A percentile compares a stretch with the other conserved stretches of the same genome.
Evolutionary conservation across 2,113 vertebrate genomes (phyloP).

Genomic region (Oenanthe melanoleuca): DNA sequence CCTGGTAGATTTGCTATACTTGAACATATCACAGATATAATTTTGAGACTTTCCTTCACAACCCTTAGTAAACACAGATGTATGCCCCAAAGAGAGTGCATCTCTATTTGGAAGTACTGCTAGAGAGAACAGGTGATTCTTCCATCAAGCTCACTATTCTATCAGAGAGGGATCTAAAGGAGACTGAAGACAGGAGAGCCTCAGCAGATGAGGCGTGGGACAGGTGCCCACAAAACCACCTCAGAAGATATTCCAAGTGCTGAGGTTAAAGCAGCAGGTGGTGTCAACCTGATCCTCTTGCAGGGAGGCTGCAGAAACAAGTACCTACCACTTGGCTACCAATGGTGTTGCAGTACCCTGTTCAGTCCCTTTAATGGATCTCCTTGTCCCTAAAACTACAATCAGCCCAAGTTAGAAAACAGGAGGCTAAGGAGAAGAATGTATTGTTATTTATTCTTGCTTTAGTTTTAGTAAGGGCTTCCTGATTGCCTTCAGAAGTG

Average conservation of each 20-base stretch:
- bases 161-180: not conserved
- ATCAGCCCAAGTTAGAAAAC: not conserved
- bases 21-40: not conserved
- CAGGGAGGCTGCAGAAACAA: not conserved
- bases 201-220: constrained; percentile 3
- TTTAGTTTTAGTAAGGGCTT: not conserved
- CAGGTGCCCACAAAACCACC: constrained; percentile 1
- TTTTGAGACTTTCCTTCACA: not conserved
- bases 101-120: not conserved
- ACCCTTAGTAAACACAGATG: not conserved
- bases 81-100: not conserved
- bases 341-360: not conserved
- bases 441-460: not conserved
- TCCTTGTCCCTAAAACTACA: not conserved
- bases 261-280: constrained; percentile 48
- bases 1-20: not conserved
- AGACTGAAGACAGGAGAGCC: not conserved
- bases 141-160: not conserved
- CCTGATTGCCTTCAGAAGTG: not conserved
- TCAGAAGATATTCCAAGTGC: constrained; percentile 26
- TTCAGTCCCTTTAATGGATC: not conserved
- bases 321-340: not conserved
- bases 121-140: not conserved
- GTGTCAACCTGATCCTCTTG: constrained; percentile 36
- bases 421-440: not conserved